Base-by-base conservation (phyloP, 2,113 vertebrate genomes). In the Pachypanchax playfairii region DNA sequence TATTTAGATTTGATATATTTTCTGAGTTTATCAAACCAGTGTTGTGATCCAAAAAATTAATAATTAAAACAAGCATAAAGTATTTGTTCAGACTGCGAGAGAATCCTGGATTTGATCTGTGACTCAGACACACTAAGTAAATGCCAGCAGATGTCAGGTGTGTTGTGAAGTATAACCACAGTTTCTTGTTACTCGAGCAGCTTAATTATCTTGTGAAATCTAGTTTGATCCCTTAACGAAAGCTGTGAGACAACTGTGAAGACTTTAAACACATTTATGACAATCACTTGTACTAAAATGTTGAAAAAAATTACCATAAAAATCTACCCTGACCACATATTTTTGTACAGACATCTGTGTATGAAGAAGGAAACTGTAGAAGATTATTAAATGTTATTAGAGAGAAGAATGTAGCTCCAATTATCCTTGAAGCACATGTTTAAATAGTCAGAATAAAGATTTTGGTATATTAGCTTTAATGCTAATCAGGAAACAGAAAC, bases 271-370 rank as follows among this genome's bases (percentile, higher is more conserved):
- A 70, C 51, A 61, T 79, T 64, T 58, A 71, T 18, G 75, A 65
- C 74, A 80, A 86, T 84, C 85, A 83, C 79, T 80, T 87, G 71
- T 84, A 83, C 60, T 70, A 65, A 81, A 77, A 83, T 51, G 24
- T 44, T 31, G 42, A 44, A 48, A n/a, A 52, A 53, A 51, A 0
- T 0, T 54, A 50, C 10, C n/a, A 66, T 64, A 58, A 78, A 72
- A 73, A 62, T 75, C 71, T 71, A 65, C 49, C 63, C 65, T 74
- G 61, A 80, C 75, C 68, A 71, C 68, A 67, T 85, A 85, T 87
- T 85, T 86, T 86, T 88, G 80, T 88, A 85, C 75, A 88, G 80
- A 81, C 73, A 55, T 79, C 44, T 36, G 75, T 76, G 72, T 79
- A 65, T 72, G 77, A 82, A 69, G 71, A 77, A 64, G 55, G 81